Evolutionary conservation across 2,113 vertebrate genomes (phyloP).

Genomic region (Neoarius graeffei): DNA sequence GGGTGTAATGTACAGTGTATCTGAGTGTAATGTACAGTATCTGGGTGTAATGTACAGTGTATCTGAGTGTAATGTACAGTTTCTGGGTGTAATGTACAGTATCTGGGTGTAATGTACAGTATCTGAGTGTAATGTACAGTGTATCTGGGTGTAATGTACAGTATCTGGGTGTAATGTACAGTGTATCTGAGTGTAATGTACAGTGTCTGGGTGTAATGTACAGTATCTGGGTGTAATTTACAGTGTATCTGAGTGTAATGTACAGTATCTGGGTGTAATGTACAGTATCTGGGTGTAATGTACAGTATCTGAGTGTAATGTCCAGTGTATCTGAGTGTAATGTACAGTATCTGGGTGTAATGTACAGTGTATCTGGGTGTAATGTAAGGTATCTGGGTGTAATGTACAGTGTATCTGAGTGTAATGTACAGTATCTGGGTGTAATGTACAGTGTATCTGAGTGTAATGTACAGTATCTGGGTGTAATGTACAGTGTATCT

Average conservation of each 20-base stretch:
- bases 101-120: not conserved
- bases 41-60: not conserved
- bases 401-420: not conserved
- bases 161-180: no score
- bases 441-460: not conserved
- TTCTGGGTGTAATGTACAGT: no score
- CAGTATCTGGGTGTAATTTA: no score
- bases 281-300: not conserved
- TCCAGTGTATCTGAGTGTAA: not conserved
- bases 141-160: not conserved
- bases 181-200: not conserved
- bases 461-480: not conserved
- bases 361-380: not conserved
- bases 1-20: not conserved
- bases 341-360: no score
- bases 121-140: no score
- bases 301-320: no score
- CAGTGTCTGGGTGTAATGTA: not conserved
- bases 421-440: not conserved
- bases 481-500: not conserved
- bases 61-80: not conserved
- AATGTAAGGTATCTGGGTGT: no score
- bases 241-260: not conserved
- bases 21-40: not conserved
- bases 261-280: no score